Conservation (phyloP, 2,797 vertebrate genomes). For the Lagorchestes hirsutus region DNA sequence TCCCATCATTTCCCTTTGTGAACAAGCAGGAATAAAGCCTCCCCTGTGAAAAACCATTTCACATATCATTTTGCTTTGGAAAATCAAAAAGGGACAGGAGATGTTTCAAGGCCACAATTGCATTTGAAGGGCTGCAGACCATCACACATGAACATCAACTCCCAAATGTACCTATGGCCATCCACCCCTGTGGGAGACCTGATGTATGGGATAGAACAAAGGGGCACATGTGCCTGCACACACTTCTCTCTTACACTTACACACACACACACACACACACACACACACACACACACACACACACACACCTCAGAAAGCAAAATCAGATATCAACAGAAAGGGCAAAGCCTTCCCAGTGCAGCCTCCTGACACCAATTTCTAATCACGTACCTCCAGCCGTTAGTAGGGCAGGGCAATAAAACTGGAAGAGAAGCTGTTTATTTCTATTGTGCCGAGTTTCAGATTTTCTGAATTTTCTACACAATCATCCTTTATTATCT, state of each 20-base stretch:
- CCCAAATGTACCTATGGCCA: background rate
- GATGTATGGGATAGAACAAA: background rate
- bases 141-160: background rate
- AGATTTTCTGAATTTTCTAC: constrained; percentile 75
- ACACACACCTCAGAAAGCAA: background rate
- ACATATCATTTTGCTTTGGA: constrained; percentile 69
- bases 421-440: constrained; percentile 53
- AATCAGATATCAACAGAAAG: background rate
- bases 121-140: background rate
- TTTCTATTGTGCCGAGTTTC: constrained; percentile 60
- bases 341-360: background rate
- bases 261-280: background rate
- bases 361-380: constrained; percentile 43
- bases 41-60: constrained; percentile 44
- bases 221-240: accelerated
- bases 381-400: constrained; percentile 51
- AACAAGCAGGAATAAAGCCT: constrained; percentile 60
- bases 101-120: constrained; percentile 35
- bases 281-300: background rate
- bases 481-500: constrained; percentile 80
- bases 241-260: background rate
- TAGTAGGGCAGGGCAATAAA: constrained; percentile 31
- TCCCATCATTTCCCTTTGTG: constrained; percentile 15
- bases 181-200: background rate
- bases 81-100: constrained; percentile 53